A percentile compares a stretch with the other conserved stretches of the same genome.
Conservation (phyloP, 2,888 invertebrate species). For the Lydus trimaculatus region DNA sequence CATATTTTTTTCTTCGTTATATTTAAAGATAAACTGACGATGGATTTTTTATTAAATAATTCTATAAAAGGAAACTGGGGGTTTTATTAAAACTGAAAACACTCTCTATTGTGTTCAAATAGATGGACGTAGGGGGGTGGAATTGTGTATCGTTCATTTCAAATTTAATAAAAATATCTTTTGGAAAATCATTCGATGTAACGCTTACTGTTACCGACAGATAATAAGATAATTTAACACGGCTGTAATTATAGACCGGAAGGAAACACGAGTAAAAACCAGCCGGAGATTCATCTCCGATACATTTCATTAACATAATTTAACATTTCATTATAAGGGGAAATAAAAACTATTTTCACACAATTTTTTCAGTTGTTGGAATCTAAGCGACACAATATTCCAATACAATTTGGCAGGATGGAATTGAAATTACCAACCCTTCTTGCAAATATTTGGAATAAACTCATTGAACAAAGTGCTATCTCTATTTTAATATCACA, state of each 20-base stretch:
- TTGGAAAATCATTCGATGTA: constrained; percentile 19
- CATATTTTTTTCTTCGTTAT: neutral
- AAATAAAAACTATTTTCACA: constrained; percentile 9
- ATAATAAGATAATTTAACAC: constrained; percentile 60
- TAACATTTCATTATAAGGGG: constrained; percentile 47
- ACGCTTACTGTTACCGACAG: constrained; percentile 54
- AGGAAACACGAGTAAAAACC: constrained; percentile 62
- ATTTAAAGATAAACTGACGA: neutral
- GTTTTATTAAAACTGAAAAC: neutral
- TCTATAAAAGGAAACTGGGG: neutral
- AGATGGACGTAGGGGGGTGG: neutral
- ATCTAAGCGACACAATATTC: neutral
- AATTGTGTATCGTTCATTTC: neutral
- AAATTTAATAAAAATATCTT: neutral
- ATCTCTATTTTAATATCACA: neutral
- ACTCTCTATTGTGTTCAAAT: neutral
- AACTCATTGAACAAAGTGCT: constrained; percentile 49
- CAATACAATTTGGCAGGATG: neutral
- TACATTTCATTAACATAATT: constrained; percentile 62
- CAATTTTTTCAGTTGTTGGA: constrained; percentile 3
- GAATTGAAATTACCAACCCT: neutral
- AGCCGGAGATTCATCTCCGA: constrained; percentile 61
- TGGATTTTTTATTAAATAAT: constrained; percentile 4
- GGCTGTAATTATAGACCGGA: constrained; percentile 61
- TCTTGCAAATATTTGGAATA: constrained; percentile 47